Evolutionary conservation across 30 jellyfish, hydroid and myxozoan genomes (phyloP).

Genomic region (Calvadosia cruxmelitensis): DNA sequence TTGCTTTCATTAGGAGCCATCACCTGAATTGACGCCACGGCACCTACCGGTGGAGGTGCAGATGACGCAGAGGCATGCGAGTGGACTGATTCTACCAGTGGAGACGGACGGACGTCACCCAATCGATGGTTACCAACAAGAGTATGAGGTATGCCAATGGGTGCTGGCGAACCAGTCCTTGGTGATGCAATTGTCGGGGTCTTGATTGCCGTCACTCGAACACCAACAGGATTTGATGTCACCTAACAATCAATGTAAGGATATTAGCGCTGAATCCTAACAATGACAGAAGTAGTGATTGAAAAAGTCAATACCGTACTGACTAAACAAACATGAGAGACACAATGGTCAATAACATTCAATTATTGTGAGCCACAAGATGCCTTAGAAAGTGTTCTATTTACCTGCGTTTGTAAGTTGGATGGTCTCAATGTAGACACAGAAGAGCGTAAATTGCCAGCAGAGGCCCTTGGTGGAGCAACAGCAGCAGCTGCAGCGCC

Average conservation of each 20-base stretch:
- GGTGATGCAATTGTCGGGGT: background rate
- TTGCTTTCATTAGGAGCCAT: background rate
- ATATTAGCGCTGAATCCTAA: too few relatives aligned
- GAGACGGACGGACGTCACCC: background rate
- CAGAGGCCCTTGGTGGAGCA: slow-evolving; percentile 85
- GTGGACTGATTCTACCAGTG: background rate
- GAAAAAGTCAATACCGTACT: too few relatives aligned
- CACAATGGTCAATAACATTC: too few relatives aligned
- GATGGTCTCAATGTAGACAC: slow-evolving; percentile 73
- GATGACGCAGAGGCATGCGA: background rate
- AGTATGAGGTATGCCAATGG: background rate
- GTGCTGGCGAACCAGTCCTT: background rate
- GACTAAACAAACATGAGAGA: too few relatives aligned
- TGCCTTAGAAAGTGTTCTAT: too few relatives aligned
- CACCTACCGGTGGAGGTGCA: background rate
- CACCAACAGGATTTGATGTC: background rate
- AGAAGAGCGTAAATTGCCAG: slow-evolving; percentile 44
- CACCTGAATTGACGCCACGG: background rate
- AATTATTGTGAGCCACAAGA: too few relatives aligned
- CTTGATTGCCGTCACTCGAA: background rate
- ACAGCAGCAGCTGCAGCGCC: slow-evolving; percentile 81
- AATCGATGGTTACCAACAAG: background rate
- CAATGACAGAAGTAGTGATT: too few relatives aligned
- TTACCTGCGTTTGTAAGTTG: slow-evolving; percentile 52
- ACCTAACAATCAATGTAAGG: background rate